Conservation (phyloP, 1,140 invertebrate species). For the Proales similis region DNA sequence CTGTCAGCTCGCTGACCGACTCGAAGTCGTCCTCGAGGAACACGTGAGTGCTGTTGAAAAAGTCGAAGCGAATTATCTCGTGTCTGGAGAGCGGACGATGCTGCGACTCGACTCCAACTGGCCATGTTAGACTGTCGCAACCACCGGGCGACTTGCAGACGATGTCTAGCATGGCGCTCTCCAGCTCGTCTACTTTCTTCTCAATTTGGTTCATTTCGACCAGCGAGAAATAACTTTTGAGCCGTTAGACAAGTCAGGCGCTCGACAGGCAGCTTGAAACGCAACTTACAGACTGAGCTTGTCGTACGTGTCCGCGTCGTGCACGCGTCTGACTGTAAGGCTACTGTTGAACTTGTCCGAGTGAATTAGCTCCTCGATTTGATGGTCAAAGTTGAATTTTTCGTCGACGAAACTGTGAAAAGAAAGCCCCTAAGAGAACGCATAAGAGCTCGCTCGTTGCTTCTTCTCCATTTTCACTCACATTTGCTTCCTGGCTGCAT, state of each 20-base stretch:
- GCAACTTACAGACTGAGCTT: neutral
- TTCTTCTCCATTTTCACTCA: slow-evolving; percentile 38
- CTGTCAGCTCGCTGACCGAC: slow-evolving; percentile 46
- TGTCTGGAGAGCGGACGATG: slow-evolving; percentile 67
- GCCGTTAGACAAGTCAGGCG: neutral
- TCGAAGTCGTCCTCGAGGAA: slow-evolving; percentile 53
- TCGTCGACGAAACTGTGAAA: neutral
- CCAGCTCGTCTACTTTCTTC: slow-evolving; percentile 44
- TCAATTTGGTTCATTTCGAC: slow-evolving; percentile 47
- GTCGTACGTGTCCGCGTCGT: slow-evolving; percentile 23
- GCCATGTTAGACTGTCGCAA: slow-evolving; percentile 60
- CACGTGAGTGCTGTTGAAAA: slow-evolving; percentile 73
- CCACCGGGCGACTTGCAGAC: slow-evolving; percentile 50
- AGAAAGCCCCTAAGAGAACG: slow-evolving; percentile 8
- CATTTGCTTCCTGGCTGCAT: slow-evolving; percentile 39
- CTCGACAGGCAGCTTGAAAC: neutral
- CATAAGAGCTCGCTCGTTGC: neutral
- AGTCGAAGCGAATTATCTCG: slow-evolving; percentile 73
- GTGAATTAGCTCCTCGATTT: slow-evolving; percentile 37
- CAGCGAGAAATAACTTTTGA: slow-evolving; percentile 57
- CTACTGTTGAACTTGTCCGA: slow-evolving; percentile 36
- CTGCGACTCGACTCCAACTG: slow-evolving; percentile 64
- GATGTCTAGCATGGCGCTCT: slow-evolving; percentile 50
- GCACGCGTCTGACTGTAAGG: slow-evolving; percentile 36
- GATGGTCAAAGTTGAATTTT: slow-evolving; percentile 35